A percentile compares a stretch with the other conserved stretches of the same genome.
Evolutionary conservation across 2,888 invertebrate species (phyloP).

Genomic region (Bedellia somnulentella): DNA sequence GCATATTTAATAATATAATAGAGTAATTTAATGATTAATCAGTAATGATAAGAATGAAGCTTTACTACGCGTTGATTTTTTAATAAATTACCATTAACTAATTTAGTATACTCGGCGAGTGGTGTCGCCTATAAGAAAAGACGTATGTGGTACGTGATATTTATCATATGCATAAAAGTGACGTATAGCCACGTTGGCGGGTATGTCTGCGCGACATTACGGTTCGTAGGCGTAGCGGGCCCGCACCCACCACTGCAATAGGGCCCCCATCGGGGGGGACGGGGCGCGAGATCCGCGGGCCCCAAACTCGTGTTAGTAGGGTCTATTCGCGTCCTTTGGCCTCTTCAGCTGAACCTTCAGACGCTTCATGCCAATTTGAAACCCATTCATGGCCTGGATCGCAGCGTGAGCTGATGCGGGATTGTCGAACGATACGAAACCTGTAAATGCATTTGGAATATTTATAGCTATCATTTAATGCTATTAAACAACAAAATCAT

Average conservation of each 20-base stretch:
- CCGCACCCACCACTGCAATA: not conserved
- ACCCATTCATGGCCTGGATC: conserved; percentile 99
- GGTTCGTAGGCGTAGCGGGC: not conserved
- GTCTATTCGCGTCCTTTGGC: conserved; percentile 97
- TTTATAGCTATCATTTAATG: no score
- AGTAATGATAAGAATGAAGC: conserved; percentile 63
- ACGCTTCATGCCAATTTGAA: conserved; percentile 99
- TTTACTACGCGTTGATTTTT: conserved; percentile 57
- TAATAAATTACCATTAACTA: conserved; percentile 68
- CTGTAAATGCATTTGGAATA: no score
- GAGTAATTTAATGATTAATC: conserved; percentile 62
- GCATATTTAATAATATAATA: conserved; percentile 63
- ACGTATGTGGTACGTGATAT: conserved; percentile 47
- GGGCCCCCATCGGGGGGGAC: not conserved
- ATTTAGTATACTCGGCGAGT: conserved; percentile 64
- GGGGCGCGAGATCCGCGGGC: conserved; percentile 36
- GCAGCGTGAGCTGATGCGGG: conserved; percentile 97
- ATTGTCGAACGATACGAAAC: conserved; percentile 99
- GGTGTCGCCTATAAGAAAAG: conserved; percentile 45
- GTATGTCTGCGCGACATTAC: not conserved
- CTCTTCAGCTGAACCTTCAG: conserved; percentile 99
- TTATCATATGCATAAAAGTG: conserved; percentile 40
- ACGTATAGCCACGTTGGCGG: not conserved
- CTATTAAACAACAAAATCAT: no score
- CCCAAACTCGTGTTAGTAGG: conserved; percentile 83